Base-by-base conservation (phyloP, 1,140 invertebrate genomes). In the Phymorhynchus buccinoides region DNA sequence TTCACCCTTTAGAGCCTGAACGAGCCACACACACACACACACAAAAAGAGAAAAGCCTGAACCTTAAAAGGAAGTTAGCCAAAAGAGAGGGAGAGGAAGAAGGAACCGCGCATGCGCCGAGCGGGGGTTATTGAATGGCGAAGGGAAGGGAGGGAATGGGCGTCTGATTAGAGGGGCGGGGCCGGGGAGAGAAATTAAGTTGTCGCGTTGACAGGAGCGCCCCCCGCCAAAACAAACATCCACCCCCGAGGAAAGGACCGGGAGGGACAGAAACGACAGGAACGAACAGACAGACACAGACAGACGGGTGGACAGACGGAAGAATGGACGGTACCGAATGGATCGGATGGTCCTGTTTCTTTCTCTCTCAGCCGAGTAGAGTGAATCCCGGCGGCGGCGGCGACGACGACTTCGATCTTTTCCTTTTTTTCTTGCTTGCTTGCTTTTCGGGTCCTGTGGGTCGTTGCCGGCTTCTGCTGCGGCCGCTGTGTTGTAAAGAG, bases 91-190 rank as follows among this genome's bases (percentile, higher is more conserved):
- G 56, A 9, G 56, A 62, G 12, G n/a, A 27, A 22, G 56, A 14
- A 27, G 4, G 30, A 42, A 32, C 30, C 84, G 85, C 85, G 85
- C 85, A 80, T 86, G 85, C 85, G 85, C 77, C n/a, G 52, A 52
- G 52, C 68, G 41, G 62, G 84, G 16, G 44, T n/a, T 30, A 42
- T 84, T 86, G 82, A 86, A 84, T 84, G 85, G 41, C 52, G 48
- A n/a, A n/a, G n/a, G n/a, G n/a, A n/a, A n/a, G n/a, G n/a, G n/a
- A n/a, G n/a, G 39, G 82, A 68, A 68, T 56, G 37, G 68, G 71
- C 52, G 48, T 22, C 37, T 86, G 85, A 86, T 86, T 86, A 86
- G 71, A 73, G 81, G 83, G 85, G 85, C 85, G 85, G 82, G 68
- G 82, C 77, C 41, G 56, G 39, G 56, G 73, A 79, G 62, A 83